Evolutionary conservation across 1,140 invertebrate species (phyloP), one percentile per base, ranked within the genome.

Genomic region (Solenopsis invicta): DNA sequence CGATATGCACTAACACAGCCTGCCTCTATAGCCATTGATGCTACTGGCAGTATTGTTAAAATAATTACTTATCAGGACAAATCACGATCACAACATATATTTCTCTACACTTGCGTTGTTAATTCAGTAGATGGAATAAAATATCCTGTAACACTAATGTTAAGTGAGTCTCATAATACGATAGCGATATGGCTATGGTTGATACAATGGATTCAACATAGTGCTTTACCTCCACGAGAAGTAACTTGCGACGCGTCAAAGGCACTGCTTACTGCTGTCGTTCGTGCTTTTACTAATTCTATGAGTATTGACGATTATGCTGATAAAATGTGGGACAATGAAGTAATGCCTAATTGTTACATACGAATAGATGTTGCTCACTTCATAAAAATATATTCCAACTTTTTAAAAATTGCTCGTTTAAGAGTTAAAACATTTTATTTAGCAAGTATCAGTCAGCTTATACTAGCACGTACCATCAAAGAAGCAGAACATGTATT

Each of bases 151-250:
- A 66, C 69, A 13, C 84, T 86, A 86, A 86, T 86, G 82, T 34
- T 88, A 41, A 74, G 34, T 13, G 87, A 88, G 69, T 48, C 64
- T 4, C 85, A 88, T 34, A 75, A 48, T 5, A 86, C 84, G 24
- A 64, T 75, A 13, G 29, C 75, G 13, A 88, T 88, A 67, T 66
- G 34, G 71, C 29, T 66, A 21, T 86, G 84, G 84, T 54, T 91
- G 56, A 64, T 64, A 67, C 78, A 90, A 76, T 92, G 87, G 87
- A 61, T 84, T n/a, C 34, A 62, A 85, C 85, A 64, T n/a, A 87
- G 86, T 18, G 82, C 82, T 54, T 21, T 29, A 48, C 16, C 9
- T 84, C 91, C 90, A 5, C 87, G 87, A 64, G 71, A 85, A 54
- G 64, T 91, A n/a, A 81, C 89, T 21, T 69, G 64, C 59, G 90